Conservation (phyloP, 2,888 invertebrate genomes). For the Ophraella communa region DNA sequence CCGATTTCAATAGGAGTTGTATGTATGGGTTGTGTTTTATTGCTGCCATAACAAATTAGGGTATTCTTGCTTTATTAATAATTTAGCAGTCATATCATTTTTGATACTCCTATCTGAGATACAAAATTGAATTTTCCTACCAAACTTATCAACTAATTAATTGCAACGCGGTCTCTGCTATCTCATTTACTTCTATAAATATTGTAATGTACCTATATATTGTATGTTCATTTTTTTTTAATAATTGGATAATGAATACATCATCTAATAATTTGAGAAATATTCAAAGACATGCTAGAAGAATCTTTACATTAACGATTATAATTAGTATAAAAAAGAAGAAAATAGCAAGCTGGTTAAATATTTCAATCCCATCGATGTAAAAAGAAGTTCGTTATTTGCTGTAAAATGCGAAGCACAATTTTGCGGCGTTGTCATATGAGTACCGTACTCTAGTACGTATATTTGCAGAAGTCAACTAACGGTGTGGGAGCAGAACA, state of each 20-base stretch:
- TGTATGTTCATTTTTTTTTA: neutral
- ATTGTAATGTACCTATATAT: neutral
- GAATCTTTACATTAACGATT: neutral
- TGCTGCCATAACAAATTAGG: no score
- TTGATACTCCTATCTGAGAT: no score
- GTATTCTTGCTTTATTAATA: no score
- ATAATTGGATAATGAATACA: neutral
- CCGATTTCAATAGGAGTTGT: no score
- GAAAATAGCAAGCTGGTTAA: slow-evolving; percentile 8
- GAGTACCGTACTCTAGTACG: neutral
- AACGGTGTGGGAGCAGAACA: no score
- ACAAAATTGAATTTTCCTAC: no score
- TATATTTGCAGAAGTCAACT: no score
- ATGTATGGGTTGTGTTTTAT: no score
- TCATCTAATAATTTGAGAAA: neutral
- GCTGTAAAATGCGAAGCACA: neutral
- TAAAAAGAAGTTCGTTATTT: slow-evolving; percentile 2
- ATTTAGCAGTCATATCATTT: no score
- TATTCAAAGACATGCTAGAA: neutral
- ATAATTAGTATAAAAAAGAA: neutral
- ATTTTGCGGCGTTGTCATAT: neutral
- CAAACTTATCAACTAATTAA: no score
- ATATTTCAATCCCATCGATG: slow-evolving; percentile 9
- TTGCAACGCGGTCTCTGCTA: no score
- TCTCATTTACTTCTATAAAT: no score